Conservation (phyloP, 2,888 invertebrate genomes). For the Microctonus aethiopoides region DNA sequence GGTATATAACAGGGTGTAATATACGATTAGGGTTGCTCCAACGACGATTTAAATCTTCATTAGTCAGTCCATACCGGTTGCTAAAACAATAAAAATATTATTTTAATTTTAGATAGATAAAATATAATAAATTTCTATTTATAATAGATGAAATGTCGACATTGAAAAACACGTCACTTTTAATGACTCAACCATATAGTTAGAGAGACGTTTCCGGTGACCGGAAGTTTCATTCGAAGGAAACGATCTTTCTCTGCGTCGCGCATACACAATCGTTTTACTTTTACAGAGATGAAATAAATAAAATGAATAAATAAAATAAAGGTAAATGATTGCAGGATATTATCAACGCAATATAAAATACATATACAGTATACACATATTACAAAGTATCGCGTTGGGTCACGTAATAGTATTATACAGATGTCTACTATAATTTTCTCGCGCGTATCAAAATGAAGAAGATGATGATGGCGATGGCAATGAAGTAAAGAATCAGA, state of each 20-base stretch:
- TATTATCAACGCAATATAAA: neutral
- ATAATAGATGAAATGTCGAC: neutral
- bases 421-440: constrained; percentile 27
- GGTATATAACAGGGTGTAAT: constrained; percentile 85
- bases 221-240: constrained; percentile 56
- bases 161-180: constrained; percentile 47
- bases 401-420: constrained; percentile 2
- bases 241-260: constrained; percentile 55
- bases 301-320: neutral
- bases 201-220: constrained; percentile 63
- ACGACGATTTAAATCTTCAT: constrained; percentile 86
- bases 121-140: neutral
- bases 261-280: constrained; percentile 55
- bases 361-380: neutral
- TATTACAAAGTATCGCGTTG: neutral
- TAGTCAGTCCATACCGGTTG: constrained; percentile 85
- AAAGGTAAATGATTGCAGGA: neutral
- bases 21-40: constrained; percentile 82
- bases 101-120: neutral
- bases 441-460: constrained; percentile 12
- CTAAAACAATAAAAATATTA: constrained; percentile 64
- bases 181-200: constrained; percentile 61
- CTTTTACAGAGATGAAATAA: neutral
- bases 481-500: neutral
- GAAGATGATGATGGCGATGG: neutral